Base-by-base conservation (phyloP, 2,888 invertebrate genomes). In the Crioceris asparagi region DNA sequence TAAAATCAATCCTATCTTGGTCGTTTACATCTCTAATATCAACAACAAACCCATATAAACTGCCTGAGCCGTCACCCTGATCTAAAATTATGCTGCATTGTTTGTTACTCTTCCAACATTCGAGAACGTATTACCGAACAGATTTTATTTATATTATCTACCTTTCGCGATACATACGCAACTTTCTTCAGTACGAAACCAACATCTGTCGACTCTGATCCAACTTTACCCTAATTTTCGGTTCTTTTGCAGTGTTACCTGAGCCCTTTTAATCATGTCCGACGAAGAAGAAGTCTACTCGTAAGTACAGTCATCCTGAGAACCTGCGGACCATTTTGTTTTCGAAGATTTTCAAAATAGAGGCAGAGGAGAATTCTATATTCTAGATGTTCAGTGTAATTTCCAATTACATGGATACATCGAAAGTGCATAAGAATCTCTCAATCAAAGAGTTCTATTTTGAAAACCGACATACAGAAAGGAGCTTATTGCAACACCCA, bases 261-360 rank as follows among this genome's bases (percentile, higher is more conserved):
- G 71, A 71, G 64, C 64, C 68, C 65, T 69, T 68, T 71, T 69
- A 76, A 83, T 69, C 77, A 88, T 88, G 88, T 88, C 88, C 74
- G 88, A 88, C 77, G 88, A 88, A 69, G 88, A 88, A 72, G 87
- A 87, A 76, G 73, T 74, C 62, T 88, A 88, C 77, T 87, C 88
- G 88, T 88, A 75, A 88, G 88, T 87, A 16, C 30, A 33, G n/a
- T n/a, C n/a, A n/a, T n/a, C n/a, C n/a, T n/a, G n/a, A n/a, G n/a
- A n/a, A n/a, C n/a, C n/a, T n/a, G n/a, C n/a, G n/a, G n/a, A n/a
- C n/a, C n/a, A n/a, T n/a, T n/a, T n/a, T n/a, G n/a, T n/a, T n/a
- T n/a, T n/a, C n/a, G n/a, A n/a, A n/a, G n/a, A n/a, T n/a, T n/a
- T n/a, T n/a, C n/a, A n/a, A n/a, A n/a, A n/a, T n/a, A n/a, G n/a